phyloP scores from a whole-genome alignment of 2,113 vertebrate species.

The Aramus guarauna region DNA sequence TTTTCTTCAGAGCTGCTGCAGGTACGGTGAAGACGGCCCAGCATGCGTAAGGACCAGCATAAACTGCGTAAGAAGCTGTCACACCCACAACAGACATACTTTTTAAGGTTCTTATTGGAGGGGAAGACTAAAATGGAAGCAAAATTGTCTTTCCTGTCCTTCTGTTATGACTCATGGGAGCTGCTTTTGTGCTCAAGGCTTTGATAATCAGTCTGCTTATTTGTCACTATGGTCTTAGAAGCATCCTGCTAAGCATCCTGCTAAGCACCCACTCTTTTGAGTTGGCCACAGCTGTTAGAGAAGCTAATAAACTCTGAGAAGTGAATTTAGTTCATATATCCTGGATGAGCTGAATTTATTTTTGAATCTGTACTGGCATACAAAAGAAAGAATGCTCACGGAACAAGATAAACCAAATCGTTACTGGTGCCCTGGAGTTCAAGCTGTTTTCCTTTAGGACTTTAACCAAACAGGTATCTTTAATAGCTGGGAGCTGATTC shows the following conservation, averaged over 20 bases:
- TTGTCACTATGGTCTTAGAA: conserved; percentile 17
- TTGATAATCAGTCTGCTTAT: conserved; percentile 32
- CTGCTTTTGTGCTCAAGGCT: conserved; percentile 19
- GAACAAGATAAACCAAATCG: neutral
- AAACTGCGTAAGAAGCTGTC: neutral
- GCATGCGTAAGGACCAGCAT: neutral
- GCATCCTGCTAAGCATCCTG: conserved; percentile 20
- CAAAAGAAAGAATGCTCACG: neutral
- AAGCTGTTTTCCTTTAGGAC: neutral
- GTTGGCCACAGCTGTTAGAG: conserved; percentile 19
- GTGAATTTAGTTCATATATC: neutral
- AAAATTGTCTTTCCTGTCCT: conserved; percentile 49
- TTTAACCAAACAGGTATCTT: neutral
- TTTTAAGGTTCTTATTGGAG: neutral
- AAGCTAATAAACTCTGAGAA: neutral
- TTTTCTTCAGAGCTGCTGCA: neutral
- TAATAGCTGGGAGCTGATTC: neutral
- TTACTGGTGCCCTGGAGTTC: neutral
- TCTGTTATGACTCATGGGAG: conserved; percentile 35
- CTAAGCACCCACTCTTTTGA: conserved; percentile 22
- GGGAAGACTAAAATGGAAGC: conserved; percentile 37
- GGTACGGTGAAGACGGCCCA: neutral
- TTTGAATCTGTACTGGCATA: neutral
- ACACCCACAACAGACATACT: neutral
- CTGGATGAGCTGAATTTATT: neutral